Evolutionary conservation across 2,888 invertebrate genomes (phyloP).

Genomic region (Slavum lentiscoides): DNA sequence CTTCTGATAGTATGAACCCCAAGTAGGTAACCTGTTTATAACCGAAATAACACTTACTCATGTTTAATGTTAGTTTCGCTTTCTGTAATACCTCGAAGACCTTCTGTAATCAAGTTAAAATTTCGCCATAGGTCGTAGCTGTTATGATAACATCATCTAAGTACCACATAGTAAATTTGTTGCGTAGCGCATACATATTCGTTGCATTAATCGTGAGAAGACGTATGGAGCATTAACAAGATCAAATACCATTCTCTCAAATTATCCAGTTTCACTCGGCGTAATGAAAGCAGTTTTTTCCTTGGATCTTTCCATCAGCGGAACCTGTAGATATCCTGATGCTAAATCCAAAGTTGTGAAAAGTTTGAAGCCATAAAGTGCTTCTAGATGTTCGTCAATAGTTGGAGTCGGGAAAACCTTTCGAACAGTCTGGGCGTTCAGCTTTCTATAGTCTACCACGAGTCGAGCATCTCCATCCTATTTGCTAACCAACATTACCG

Average conservation of each 20-base stretch:
- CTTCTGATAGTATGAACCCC: conserved; percentile 10
- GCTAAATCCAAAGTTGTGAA: conserved; percentile 35
- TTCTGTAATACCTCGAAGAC: background rate
- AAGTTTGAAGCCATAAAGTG: background rate
- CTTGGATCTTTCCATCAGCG: conserved; percentile 19
- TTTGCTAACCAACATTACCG: conserved; percentile 18
- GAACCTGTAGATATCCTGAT: conserved; percentile 20
- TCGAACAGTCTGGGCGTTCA: conserved; percentile 13
- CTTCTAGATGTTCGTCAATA: conserved; percentile 16
- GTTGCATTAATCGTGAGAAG: conserved; percentile 55
- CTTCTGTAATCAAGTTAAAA: background rate
- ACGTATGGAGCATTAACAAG: conserved; percentile 24
- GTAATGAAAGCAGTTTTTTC: conserved; percentile 38
- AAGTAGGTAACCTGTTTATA: conserved; percentile 11
- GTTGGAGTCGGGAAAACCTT: conserved; percentile 9
- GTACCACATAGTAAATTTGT: background rate
- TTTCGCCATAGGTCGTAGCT: background rate
- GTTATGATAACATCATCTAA: background rate
- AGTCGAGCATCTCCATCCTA: conserved; percentile 8
- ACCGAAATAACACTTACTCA: conserved; percentile 17
- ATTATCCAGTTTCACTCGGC: conserved; percentile 13
- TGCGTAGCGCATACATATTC: background rate
- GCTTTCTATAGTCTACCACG: conserved; percentile 23
- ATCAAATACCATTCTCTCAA: conserved; percentile 24
- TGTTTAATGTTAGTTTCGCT: background rate